phyloP scores from a whole-genome alignment of 2,888 invertebrate genomes.

The Tethea ocularis region DNA sequence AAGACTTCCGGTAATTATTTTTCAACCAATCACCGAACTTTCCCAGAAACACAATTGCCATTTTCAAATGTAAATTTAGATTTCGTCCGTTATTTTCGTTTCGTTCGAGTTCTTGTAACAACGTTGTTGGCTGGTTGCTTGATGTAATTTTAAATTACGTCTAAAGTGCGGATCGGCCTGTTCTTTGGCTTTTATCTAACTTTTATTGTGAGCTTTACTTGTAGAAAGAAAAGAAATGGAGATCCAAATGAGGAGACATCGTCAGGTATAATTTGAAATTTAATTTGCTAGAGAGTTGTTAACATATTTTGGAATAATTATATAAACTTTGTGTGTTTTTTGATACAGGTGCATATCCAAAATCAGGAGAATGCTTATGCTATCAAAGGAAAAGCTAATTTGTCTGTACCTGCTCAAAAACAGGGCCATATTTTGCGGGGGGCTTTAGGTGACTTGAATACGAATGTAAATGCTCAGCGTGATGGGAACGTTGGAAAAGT shows the following conservation, averaged over 20 bases:
- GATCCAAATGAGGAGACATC: constrained; percentile 58
- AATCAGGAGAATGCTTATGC: constrained; percentile 72
- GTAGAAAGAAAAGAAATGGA: constrained; percentile 53
- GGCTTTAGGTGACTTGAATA: constrained; percentile 71
- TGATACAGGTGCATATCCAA: constrained; percentile 55
- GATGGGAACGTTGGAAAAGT: constrained; percentile 61
- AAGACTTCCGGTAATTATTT: not conserved
- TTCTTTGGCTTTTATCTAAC: not conserved
- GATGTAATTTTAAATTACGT: constrained; percentile 21
- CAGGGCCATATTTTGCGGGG: constrained; percentile 64
- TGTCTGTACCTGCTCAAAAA: constrained; percentile 53
- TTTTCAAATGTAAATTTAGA: constrained; percentile 3
- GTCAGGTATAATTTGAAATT: constrained; percentile 51
- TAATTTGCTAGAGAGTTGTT: constrained; percentile 8
- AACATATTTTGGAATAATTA: too few species aligned
- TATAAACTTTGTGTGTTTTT: constrained; percentile 7
- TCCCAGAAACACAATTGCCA: constrained; percentile 15
- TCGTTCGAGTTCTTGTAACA: not conserved
- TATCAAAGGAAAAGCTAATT: constrained; percentile 56
- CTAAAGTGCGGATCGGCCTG: constrained; percentile 17
- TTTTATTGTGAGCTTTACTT: not conserved
- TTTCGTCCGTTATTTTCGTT: constrained; percentile 13
- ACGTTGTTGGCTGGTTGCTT: not conserved
- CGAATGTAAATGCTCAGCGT: constrained; percentile 65
- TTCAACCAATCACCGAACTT: constrained; percentile 18